phyloP scores from a whole-genome alignment of 2,113 vertebrate genomes.

The Hypomesus transpacificus region DNA sequence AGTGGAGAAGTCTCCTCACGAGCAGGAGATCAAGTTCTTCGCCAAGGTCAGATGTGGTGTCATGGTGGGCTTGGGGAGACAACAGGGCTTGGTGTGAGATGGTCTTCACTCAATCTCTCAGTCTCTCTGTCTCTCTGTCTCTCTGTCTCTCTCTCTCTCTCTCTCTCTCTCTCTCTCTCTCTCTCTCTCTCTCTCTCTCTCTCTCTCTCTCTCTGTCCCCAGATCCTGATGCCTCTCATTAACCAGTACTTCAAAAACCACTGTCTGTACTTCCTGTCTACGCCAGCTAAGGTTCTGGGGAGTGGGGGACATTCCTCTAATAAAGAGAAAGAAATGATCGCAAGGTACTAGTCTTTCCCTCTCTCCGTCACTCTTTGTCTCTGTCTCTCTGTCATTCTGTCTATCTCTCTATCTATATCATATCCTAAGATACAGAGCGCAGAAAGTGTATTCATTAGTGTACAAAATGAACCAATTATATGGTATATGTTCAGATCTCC shows the following conservation, averaged over 20 bases:
- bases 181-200: no score
- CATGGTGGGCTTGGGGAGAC: no score
- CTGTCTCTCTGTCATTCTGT: background rate
- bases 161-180: no score
- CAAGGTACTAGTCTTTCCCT: slow-evolving; percentile 71
- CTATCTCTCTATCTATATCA: no score
- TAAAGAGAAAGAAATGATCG: slow-evolving; percentile 96
- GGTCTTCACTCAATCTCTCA: background rate
- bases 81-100: background rate
- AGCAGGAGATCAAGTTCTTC: slow-evolving; percentile 95
- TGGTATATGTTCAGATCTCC: no score
- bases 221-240: slow-evolving; percentile 90
- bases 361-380: background rate
- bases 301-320: slow-evolving; percentile 90
- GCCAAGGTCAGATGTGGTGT: slow-evolving; percentile 75
- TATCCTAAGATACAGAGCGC: no score
- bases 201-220: slow-evolving; percentile 8
- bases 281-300: slow-evolving; percentile 85
- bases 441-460: no score
- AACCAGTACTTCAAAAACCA: slow-evolving; percentile 93
- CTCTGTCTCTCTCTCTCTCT: no score
- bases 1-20: slow-evolving; percentile 91
- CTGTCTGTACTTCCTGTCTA: slow-evolving; percentile 78
- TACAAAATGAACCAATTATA: no score
- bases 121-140: no score